Evolutionary conservation across 1,140 invertebrate species (phyloP).

Genomic region (Eciton burchellii): DNA sequence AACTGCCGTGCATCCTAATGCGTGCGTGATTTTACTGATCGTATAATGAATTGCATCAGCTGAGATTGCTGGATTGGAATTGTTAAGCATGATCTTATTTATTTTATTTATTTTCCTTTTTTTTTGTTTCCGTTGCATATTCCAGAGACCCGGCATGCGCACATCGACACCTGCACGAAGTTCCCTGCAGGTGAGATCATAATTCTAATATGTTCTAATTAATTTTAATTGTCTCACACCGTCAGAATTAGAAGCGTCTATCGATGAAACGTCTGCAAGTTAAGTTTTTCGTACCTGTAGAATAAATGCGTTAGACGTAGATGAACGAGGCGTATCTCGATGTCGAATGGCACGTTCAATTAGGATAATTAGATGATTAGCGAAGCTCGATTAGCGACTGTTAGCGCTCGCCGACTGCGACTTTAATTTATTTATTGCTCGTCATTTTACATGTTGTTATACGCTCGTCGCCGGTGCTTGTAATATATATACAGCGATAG

Average conservation of each 20-base stretch:
- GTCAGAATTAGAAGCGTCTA: conserved; percentile 17
- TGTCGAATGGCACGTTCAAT: conserved; percentile 6
- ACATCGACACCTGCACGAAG: conserved; percentile 79
- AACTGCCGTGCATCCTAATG: not conserved
- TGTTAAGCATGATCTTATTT: not conserved
- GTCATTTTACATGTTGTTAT: not conserved
- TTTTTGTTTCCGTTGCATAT: conserved; percentile 76
- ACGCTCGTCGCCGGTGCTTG: not conserved
- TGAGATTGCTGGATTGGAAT: conserved; percentile 1
- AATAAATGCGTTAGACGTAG: conserved; percentile 5
- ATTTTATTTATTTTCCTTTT: not conserved
- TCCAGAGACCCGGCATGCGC: conserved; percentile 81
- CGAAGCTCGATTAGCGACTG: not conserved
- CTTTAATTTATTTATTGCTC: conserved; percentile 53
- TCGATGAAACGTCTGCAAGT: not conserved
- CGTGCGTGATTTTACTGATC: conserved; percentile 18
- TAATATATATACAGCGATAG: conserved; percentile 14
- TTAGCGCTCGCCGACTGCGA: conserved; percentile 18
- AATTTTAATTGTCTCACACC: conserved; percentile 8
- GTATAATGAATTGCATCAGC: conserved; percentile 1
- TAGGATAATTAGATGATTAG: conserved; percentile 15
- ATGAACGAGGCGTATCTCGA: conserved; percentile 35
- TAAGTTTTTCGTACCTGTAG: conserved; percentile 15
- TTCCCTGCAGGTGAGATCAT: conserved; percentile 83
- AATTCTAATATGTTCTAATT: conserved; percentile 59